Percentiles rank a stretch among this genome's conserved stretches.
phyloP scores from a whole-genome alignment of 2,797 vertebrate species.

The Danio jaintianensis region DNA sequence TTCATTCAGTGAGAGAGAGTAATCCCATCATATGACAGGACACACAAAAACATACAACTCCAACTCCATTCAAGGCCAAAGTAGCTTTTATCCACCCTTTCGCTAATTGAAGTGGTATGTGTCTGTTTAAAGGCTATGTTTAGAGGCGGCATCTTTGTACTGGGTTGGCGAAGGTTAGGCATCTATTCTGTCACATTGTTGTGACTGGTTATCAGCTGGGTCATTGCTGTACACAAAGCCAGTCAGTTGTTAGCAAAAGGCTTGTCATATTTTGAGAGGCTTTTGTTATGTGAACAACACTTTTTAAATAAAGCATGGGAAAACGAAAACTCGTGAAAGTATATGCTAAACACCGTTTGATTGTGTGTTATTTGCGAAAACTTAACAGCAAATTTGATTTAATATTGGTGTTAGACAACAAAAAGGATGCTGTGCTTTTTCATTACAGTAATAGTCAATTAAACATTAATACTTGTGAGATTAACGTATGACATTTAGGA shows the following conservation, averaged over 20 bases:
- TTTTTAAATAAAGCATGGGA: slow-evolving; percentile 33
- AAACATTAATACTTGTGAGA: background rate
- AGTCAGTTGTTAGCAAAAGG: slow-evolving; percentile 36
- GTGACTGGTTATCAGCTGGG: slow-evolving; percentile 34
- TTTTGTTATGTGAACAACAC: slow-evolving; percentile 19
- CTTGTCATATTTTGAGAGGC: background rate
- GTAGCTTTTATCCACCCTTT: slow-evolving; percentile 49
- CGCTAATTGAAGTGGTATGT: slow-evolving; percentile 49
- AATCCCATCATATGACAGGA: slow-evolving; percentile 44
- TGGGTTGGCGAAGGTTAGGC: slow-evolving; percentile 34
- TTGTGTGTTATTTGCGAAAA: background rate
- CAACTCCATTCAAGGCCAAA: slow-evolving; percentile 24
- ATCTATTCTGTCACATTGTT: slow-evolving; percentile 19
- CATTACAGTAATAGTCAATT: background rate
- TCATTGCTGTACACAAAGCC: background rate
- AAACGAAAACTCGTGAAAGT: background rate
- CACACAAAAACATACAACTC: slow-evolving; percentile 49
- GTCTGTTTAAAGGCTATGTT: slow-evolving; percentile 47
- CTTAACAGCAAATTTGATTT: background rate
- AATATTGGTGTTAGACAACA: background rate
- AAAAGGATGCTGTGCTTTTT: background rate
- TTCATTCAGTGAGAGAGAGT: slow-evolving; percentile 46
- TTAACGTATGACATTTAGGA: background rate
- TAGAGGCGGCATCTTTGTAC: slow-evolving; percentile 22
- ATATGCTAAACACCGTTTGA: slow-evolving; percentile 3